Evolutionary conservation across 2,113 vertebrate species (phyloP), one percentile per base, ranked within the genome.

Genomic region (Ammodytes marinus): DNA sequence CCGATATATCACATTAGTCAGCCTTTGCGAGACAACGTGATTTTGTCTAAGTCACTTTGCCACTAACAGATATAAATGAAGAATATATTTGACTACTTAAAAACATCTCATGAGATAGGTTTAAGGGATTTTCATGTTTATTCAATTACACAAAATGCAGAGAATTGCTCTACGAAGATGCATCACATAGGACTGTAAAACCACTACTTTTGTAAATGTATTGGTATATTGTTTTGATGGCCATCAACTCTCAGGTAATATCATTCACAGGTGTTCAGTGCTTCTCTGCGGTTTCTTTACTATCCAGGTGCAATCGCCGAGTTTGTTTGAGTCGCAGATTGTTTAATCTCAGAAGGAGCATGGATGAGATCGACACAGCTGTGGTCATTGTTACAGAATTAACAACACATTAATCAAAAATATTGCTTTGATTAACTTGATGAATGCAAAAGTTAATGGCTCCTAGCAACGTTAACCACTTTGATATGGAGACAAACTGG

Each of bases 1-100:
- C 40, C 49, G 64, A 84, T 73, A 84, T 73, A 70, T 45, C 27
- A 59, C 8, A 43, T n/a, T 66, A 69, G 15, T 74, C 42, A 76
- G 82, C 58, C 50, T 67, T 65, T 45, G 57, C n/a, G 40, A 74
- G 60, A 67, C 35, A 37, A 54, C 40, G 14, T 80, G 8, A 74
- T 47, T 77, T 42, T 79, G 40, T 61, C 27, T n/a, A 8, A n/a
- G n/a, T 35, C 66, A 14, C 71, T 54, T 58, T 17, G 10, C 69
- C 69, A 47, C 19, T 8, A 52, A 42, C 5, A 19, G 4, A 59
- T 60, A 67, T 3, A 27, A 70, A 8, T 37, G 35, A 43, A 50
- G 7, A 49, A 66, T 11, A 15, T 61, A 19, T 4, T 0, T 63
- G 13, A 55, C 17, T 17, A 39, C 10, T 27, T 27, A 2, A 66